These are phyloP conservation scores for roundworm (Caenorhabditis elegans) DNA, from an alignment of 1,140 invertebrate species.

Conservation along the genomic window WBcel235 BX284604.4:762001-762500, in stretches of 20 bases:
- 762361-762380: too few relatives aligned
- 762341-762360: too few relatives aligned
- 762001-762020: background rate
- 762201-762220: slow-evolving; percentile 3
- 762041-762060: too few relatives aligned
- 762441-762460: background rate
- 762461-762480: background rate
- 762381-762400: too few relatives aligned
- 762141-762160: too few relatives aligned
- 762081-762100: too few relatives aligned
- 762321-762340: too few relatives aligned
- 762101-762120: too few relatives aligned
- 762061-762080: too few relatives aligned
- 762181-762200: background rate
- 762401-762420: too few relatives aligned
- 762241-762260: slow-evolving; percentile 11
- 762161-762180: background rate
- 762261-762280: slow-evolving; percentile 16
- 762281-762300: background rate
- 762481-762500: slow-evolving; percentile 10
- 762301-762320: background rate
- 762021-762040: background rate
- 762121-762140: too few relatives aligned
- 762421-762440: too few relatives aligned
- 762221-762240: slow-evolving; percentile 24